phyloP scores from a whole-genome alignment of 1,140 invertebrate species.

The Cydia fagiglandana region DNA sequence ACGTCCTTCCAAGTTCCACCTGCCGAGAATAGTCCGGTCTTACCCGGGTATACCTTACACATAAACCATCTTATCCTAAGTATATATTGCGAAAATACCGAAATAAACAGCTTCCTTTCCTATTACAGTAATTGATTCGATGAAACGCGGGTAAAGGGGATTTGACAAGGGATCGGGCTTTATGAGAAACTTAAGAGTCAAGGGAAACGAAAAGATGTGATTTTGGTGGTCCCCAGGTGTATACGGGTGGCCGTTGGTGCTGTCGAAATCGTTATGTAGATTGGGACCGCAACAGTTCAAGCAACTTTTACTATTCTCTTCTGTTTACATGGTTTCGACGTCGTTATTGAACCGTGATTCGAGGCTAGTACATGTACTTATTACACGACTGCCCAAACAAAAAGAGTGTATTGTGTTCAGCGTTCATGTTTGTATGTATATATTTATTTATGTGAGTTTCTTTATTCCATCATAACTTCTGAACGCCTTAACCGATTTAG shows the following conservation, averaged over 20 bases:
- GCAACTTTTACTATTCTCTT: not conserved
- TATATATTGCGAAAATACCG: conserved; percentile 34
- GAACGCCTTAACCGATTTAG: no score
- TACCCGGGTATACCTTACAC: not conserved
- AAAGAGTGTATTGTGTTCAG: no score
- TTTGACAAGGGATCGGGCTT: conserved; percentile 65
- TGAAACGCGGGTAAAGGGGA: conserved; percentile 67
- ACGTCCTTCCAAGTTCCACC: no score
- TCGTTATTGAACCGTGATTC: no score
- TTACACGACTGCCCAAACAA: no score
- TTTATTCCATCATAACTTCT: no score
- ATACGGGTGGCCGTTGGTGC: not conserved
- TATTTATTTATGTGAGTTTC: no score
- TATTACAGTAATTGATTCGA: conserved; percentile 67
- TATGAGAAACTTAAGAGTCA: conserved; percentile 63
- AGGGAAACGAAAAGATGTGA: conserved; percentile 61
- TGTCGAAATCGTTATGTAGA: conserved; percentile 31
- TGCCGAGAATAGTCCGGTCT: no score
- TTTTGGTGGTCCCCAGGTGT: conserved; percentile 40
- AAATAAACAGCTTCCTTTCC: conserved; percentile 46
- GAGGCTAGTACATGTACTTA: no score
- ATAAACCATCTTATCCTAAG: not conserved
- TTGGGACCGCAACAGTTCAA: not conserved
- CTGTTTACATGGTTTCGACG: not conserved
- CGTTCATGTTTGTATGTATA: no score